Evolutionary conservation across 2,888 invertebrate species (phyloP), one percentile per base, ranked within the genome.

Genomic region (Acanthoscelides obtectus): DNA sequence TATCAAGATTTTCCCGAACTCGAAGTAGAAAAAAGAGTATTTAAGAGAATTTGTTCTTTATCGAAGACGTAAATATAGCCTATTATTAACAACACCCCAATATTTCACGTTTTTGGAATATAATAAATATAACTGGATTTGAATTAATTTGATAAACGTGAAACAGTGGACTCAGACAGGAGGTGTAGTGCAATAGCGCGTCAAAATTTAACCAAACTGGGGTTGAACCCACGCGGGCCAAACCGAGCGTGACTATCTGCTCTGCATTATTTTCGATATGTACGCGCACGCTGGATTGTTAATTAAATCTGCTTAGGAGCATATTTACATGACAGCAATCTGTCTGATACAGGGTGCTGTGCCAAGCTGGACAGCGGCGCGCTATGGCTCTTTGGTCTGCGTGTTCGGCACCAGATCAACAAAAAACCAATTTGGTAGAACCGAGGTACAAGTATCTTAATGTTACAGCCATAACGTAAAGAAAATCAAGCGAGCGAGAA

Each of bases 251-350:
- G 82, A 81, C 81, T 82, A 83, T 83, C 83, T 81, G 81, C 17
- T 22, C 27, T 25, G 79, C 81, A 82, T 84, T 84, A 84, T 85
- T 85, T 85, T 84, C 84, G 84, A 85, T 84, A 85, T 84, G 84
- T 83, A 84, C 84, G 45, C 45, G 45, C 45, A 45, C 45, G 8
- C 45, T 45, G 45, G 45, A 84, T 84, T 85, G 85, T 85, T 85
- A 85, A 85, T 85, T 85, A 84, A 85, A 85, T 85, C 84, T 82
- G 83, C 81, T 82, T 82, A 81, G 83, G 80, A 83, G 82, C 84
- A 84, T 84, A 85, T 85, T 85, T 85, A 85, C 85, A 85, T 85
- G 85, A 85, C 85, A 85, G 85, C 85, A 84, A 85, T 85, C 85
- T 85, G 85, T 85, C 85, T 84, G 81, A 80, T 80, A 80, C 84